Evolutionary conservation across 1,140 invertebrate genomes (phyloP).

Genomic region (Babylonia areolata): DNA sequence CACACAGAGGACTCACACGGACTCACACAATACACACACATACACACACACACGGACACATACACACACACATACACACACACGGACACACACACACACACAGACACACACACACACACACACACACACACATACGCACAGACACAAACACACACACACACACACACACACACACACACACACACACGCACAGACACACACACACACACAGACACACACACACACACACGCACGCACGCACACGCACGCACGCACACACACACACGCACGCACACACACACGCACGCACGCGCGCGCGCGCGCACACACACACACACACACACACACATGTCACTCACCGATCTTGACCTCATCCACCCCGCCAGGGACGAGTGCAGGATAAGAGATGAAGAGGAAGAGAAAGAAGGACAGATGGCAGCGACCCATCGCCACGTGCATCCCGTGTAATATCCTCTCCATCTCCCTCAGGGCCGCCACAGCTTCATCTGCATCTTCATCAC

Average conservation of each 20-base stretch:
- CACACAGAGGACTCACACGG: too few species aligned
- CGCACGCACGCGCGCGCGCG: too few species aligned
- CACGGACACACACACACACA: too few species aligned
- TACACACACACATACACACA: too few species aligned
- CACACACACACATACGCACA: too few species aligned
- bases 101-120: too few species aligned
- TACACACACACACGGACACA: too few species aligned
- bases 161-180: neutral
- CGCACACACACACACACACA: too few species aligned
- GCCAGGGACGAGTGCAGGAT: neutral
- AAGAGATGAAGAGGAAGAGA: neutral
- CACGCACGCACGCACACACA: too few species aligned
- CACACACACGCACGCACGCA: too few species aligned
- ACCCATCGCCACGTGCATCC: neutral
- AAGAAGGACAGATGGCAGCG: neutral
- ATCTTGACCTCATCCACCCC: neutral
- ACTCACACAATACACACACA: too few species aligned
- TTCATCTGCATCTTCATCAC: neutral
- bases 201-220: neutral
- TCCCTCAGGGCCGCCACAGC: neutral
- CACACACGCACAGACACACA: constrained; percentile 1
- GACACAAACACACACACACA: neutral
- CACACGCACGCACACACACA: too few species aligned
- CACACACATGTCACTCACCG: neutral
- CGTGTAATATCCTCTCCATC: neutral